These are phyloP conservation scores for Labroides dimidiatus DNA, from an alignment of 2,797 vertebrate genomes.

Conservation along the genomic window DNA sequence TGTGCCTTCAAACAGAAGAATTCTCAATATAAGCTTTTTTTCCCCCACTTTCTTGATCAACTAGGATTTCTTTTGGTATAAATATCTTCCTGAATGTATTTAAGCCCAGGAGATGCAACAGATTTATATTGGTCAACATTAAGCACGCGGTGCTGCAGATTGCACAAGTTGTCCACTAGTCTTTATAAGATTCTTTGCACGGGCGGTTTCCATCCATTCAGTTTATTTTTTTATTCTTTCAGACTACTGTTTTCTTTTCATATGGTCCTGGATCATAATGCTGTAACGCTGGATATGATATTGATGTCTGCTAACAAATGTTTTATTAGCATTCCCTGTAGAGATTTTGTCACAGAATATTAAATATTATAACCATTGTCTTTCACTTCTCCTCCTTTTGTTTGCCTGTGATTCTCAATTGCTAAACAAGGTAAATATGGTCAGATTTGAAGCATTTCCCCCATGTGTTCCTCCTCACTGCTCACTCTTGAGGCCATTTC, in stretches of 20 bases:
- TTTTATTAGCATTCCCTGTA: constrained; percentile 82
- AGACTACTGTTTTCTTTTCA: constrained; percentile 55
- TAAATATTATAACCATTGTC: constrained; percentile 83
- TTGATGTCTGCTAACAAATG: constrained; percentile 83
- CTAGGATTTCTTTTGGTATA: background rate
- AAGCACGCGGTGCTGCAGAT: constrained; percentile 56
- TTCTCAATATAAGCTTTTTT: background rate
- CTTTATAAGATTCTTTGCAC: constrained; percentile 42
- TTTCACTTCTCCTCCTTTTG: constrained; percentile 49
- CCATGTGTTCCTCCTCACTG: background rate
- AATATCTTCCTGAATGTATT: constrained; percentile 75
- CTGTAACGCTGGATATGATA: constrained; percentile 81
- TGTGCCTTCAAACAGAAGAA: constrained; percentile 34
- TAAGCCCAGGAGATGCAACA: constrained; percentile 45
- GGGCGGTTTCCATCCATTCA: constrained; percentile 42
- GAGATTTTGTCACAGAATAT: constrained; percentile 85
- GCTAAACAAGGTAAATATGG: background rate
- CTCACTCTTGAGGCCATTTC: constrained; percentile 26
- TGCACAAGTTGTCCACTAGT: constrained; percentile 63
- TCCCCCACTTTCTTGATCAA: constrained; percentile 16
- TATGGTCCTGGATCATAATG: constrained; percentile 71
- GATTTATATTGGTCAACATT: constrained; percentile 40
- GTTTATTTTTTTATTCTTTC: constrained; percentile 61
- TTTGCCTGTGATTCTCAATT: background rate
- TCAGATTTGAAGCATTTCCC: constrained; percentile 10